Evolutionary conservation across 2,888 invertebrate genomes (phyloP).

Genomic region (Ormyrus pomaceus): DNA sequence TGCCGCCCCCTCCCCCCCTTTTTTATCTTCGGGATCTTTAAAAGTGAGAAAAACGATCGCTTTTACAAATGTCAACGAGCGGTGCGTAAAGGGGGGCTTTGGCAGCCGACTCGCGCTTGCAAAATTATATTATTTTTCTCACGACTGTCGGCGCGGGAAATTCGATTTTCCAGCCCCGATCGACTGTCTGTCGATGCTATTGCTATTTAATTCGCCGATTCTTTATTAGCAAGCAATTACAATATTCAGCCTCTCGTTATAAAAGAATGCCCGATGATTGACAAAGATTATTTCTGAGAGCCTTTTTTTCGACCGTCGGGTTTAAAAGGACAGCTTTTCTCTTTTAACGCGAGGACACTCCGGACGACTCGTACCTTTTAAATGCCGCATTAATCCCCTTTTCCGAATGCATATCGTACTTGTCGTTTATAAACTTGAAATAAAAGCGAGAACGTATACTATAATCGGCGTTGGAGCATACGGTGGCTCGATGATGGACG

Average conservation of each 20-base stretch:
- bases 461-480: not conserved
- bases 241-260: too few species aligned
- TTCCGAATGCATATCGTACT: not conserved
- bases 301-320: not conserved
- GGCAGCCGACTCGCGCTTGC: not conserved
- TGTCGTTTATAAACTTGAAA: constrained; percentile 2
- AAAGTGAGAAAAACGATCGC: constrained; percentile 25
- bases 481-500: constrained; percentile 1
- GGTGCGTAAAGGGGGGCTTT: not conserved
- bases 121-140: constrained; percentile 26
- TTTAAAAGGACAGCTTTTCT: not conserved
- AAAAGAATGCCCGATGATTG: too few species aligned
- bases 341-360: not conserved
- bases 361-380: not conserved
- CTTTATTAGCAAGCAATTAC: too few species aligned
- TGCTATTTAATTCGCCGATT: too few species aligned
- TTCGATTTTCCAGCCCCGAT: too few species aligned
- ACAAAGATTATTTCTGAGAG: too few species aligned
- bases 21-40: constrained; percentile 3
- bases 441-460: not conserved
- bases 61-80: constrained; percentile 32
- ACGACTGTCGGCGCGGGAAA: constrained; percentile 4
- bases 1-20: not conserved
- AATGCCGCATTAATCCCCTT: not conserved
- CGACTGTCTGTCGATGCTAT: too few species aligned